Conservation (phyloP, 2,888 invertebrate genomes). For the Quadroppia sp. region DNA sequence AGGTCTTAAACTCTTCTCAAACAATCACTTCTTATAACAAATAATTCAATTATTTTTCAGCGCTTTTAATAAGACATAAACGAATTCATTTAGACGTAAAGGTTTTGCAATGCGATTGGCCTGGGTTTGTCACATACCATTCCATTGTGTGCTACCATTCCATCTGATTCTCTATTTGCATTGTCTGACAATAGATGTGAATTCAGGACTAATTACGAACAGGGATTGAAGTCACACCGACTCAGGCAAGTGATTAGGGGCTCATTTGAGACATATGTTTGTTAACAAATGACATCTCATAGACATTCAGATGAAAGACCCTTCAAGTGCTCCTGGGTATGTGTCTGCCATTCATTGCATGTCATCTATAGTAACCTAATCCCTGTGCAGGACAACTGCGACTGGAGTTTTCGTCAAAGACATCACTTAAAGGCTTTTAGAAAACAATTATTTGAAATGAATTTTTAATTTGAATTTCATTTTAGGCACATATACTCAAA, state of each 20-base stretch:
- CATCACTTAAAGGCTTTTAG: background rate
- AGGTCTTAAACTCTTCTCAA: background rate
- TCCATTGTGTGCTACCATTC: background rate
- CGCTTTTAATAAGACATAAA: constrained; percentile 1
- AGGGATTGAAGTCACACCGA: constrained; percentile 11
- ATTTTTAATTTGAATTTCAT: too few species aligned
- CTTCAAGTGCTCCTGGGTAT: background rate
- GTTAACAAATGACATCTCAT: too few species aligned
- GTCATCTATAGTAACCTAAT: too few species aligned
- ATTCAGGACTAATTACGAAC: background rate
- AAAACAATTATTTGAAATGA: too few species aligned
- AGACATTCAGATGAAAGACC: constrained; percentile 3
- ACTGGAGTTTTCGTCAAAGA: background rate
- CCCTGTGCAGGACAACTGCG: background rate
- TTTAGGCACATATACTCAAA: background rate
- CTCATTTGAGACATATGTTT: too few species aligned
- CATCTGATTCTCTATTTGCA: background rate
- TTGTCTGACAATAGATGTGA: background rate
- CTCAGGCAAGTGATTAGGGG: background rate
- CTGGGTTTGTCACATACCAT: background rate
- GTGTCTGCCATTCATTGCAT: too few species aligned
- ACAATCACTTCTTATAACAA: background rate
- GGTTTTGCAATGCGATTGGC: background rate
- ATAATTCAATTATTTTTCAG: background rate
- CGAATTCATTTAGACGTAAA: constrained; percentile 5